Conservation (phyloP, 2,797 vertebrate species). For the Myotis findleyi region DNA sequence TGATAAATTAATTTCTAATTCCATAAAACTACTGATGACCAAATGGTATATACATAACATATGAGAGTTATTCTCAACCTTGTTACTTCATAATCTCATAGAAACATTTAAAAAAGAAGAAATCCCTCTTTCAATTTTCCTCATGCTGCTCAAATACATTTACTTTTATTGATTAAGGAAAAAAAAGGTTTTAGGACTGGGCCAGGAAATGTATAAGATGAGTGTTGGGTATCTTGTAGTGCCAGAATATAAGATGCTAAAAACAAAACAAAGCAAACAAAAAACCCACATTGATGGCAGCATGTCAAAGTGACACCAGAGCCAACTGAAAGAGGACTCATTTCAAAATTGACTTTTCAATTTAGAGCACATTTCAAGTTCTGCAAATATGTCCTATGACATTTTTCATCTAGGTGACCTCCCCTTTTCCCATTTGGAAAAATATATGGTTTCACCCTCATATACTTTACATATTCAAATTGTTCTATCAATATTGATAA, state of each 20-base stretch:
- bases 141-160: background rate
- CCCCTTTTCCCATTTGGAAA: background rate
- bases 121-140: background rate
- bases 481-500: background rate
- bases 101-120: background rate
- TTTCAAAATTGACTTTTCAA: conserved; percentile 26
- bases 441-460: background rate
- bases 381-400: background rate
- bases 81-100: background rate
- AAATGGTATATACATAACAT: background rate
- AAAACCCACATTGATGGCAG: background rate
- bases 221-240: background rate
- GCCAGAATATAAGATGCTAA: background rate
- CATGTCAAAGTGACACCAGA: background rate
- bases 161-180: background rate
- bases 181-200: background rate
- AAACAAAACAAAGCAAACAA: background rate
- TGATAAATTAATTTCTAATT: background rate
- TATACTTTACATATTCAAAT: background rate
- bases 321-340: background rate
- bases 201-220: background rate
- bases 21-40: background rate
- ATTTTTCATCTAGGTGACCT: background rate
- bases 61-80: background rate
- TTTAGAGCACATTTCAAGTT: background rate